A percentile compares a stretch with the other conserved stretches of the same genome.
These are phyloP conservation scores for Polypterus senegalus DNA, from an alignment of 2,113 vertebrate genomes.

Conservation along the genomic window DNA sequence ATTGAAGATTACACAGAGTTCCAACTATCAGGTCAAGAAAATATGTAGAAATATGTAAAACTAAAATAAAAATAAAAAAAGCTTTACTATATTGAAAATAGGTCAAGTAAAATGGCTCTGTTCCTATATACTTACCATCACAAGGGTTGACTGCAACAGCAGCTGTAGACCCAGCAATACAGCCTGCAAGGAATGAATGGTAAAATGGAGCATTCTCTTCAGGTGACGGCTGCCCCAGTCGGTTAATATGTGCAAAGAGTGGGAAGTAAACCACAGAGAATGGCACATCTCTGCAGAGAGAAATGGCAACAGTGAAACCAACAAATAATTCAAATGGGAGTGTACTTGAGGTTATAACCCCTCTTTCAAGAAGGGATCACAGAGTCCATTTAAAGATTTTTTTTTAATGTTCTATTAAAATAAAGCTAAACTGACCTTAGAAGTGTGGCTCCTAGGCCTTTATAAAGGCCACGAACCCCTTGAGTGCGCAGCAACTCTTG, in stretches of 20 bases:
- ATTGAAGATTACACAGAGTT: neutral
- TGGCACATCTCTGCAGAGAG: conserved; percentile 51
- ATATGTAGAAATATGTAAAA: too few species aligned
- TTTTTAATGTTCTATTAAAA: too few species aligned
- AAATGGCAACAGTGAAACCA: neutral
- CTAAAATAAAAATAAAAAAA: too few species aligned
- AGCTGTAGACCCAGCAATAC: conserved; percentile 43
- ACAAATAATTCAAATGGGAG: too few species aligned
- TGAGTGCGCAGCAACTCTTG: conserved; percentile 52
- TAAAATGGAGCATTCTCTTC: conserved; percentile 49
- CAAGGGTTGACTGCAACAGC: conserved; percentile 61
- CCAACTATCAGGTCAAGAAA: too few species aligned
- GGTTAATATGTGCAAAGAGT: conserved; percentile 60
- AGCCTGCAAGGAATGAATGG: conserved; percentile 61
- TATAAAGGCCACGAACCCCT: conserved; percentile 56
- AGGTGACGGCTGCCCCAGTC: conserved; percentile 40
- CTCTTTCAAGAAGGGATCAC: too few species aligned
- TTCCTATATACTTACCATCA: conserved; percentile 43
- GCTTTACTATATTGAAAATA: too few species aligned
- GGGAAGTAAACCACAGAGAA: conserved; percentile 68
- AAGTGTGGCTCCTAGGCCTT: conserved; percentile 56
- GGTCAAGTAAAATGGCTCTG: neutral
- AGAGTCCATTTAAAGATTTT: too few species aligned
- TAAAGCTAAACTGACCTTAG: conserved; percentile 39
- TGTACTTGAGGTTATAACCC: neutral